Conservation (phyloP, 1,140 invertebrate genomes). For the Drosophila obscura region DNA sequence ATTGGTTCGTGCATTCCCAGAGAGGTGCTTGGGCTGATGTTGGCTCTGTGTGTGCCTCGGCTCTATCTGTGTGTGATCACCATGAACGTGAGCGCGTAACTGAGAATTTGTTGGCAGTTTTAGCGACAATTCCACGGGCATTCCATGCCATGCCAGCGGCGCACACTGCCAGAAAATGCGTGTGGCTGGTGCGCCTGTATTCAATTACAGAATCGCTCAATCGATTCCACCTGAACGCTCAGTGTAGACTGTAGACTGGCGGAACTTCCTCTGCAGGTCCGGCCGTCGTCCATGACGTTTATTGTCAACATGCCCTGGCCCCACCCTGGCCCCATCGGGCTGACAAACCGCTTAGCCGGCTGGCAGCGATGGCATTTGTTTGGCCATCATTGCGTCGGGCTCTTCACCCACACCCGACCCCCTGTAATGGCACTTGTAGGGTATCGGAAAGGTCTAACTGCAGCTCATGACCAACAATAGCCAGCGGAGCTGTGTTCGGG, state of each 20-base stretch:
- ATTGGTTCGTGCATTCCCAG: slow-evolving; percentile 43
- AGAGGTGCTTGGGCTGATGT: slow-evolving; percentile 44
- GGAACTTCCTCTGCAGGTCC: not conserved
- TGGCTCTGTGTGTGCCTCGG: slow-evolving; percentile 29
- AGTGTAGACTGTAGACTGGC: not conserved
- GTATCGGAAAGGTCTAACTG: slow-evolving; percentile 47
- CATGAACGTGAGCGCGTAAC: slow-evolving; percentile 54
- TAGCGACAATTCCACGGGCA: slow-evolving; percentile 42
- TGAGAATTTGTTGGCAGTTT: slow-evolving; percentile 57
- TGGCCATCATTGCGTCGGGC: slow-evolving; percentile 43
- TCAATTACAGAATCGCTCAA: slow-evolving; percentile 49
- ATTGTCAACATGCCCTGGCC: slow-evolving; percentile 12
- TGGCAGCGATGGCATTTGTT: slow-evolving; percentile 50
- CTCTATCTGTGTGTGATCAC: slow-evolving; percentile 22
- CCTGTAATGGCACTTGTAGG: slow-evolving; percentile 58
- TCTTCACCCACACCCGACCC: slow-evolving; percentile 5
- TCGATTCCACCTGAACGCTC: slow-evolving; percentile 41
- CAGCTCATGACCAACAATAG: slow-evolving; percentile 19
- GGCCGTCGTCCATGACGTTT: slow-evolving; percentile 44
- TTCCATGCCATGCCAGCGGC: slow-evolving; percentile 28
- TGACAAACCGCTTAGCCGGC: slow-evolving; percentile 58
- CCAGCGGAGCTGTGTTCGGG: slow-evolving; percentile 17
- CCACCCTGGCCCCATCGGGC: slow-evolving; percentile 26
- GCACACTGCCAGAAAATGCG: slow-evolving; percentile 35
- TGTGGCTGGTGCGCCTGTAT: slow-evolving; percentile 26